These are phyloP conservation scores for Ophonus ardosiacus DNA, from an alignment of 2,888 invertebrate genomes.

Conservation along the genomic window DNA sequence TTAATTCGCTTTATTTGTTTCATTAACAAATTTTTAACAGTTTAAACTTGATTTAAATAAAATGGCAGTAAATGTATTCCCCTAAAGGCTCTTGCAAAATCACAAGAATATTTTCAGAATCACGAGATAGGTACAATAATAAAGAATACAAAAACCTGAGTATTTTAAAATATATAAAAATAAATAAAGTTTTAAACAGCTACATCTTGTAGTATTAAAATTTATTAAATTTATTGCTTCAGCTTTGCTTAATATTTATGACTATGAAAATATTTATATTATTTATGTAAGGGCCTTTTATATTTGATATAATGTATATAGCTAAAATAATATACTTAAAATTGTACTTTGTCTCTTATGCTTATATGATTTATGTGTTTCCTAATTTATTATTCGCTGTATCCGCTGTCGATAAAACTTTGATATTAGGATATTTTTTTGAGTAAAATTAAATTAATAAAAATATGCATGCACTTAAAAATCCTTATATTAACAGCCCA, in stretches of 20 bases:
- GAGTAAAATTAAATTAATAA: slow-evolving; percentile 39
- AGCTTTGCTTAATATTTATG: neutral
- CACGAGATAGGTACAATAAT: neutral
- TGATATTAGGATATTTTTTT: neutral
- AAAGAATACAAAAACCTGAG: neutral
- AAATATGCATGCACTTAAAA: slow-evolving; percentile 47
- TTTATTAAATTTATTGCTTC: slow-evolving; percentile 28
- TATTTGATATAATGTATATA: neutral
- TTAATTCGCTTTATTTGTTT: slow-evolving; percentile 30
- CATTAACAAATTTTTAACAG: slow-evolving; percentile 32
- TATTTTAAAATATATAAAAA: neutral
- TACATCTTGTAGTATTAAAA: slow-evolving; percentile 1
- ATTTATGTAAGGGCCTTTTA: slow-evolving; percentile 26
- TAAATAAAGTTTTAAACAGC: neutral
- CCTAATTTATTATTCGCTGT: slow-evolving; percentile 1
- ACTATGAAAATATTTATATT: slow-evolving; percentile 22
- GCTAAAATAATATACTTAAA: slow-evolving; percentile 8
- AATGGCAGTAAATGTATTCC: slow-evolving; percentile 35
- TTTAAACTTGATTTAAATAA: slow-evolving; percentile 1
- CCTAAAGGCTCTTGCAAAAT: slow-evolving; percentile 34
- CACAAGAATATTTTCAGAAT: slow-evolving; percentile 36
- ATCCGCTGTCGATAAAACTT: neutral
- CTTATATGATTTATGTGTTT: neutral
- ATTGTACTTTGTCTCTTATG: neutral
- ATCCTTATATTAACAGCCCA: slow-evolving; percentile 45